Conservation (phyloP, 2,888 invertebrate species). For the Drosophila atroscutellata region DNA sequence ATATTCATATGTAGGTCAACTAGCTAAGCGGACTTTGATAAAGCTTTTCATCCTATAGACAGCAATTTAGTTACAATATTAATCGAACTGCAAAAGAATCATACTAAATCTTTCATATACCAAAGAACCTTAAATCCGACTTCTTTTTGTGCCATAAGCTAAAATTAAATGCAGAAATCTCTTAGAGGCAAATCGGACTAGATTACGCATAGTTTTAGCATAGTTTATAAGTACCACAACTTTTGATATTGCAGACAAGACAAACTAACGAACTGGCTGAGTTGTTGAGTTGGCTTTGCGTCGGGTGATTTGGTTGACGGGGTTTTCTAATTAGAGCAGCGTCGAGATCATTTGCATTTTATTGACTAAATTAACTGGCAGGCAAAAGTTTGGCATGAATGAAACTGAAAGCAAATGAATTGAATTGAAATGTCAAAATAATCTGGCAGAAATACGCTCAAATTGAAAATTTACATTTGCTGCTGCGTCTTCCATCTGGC, state of each 20-base stretch:
- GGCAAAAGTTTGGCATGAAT: constrained; percentile 51
- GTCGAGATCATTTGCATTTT: constrained; percentile 72
- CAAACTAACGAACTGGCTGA: constrained; percentile 42
- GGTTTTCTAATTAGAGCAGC: constrained; percentile 52
- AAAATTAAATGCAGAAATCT: constrained; percentile 50
- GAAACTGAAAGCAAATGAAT: constrained; percentile 61
- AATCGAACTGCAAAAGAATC: background rate
- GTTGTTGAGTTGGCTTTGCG: background rate
- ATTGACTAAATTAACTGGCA: constrained; percentile 77
- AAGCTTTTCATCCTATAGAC: background rate
- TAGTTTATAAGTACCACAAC: constrained; percentile 50
- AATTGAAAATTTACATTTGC: constrained; percentile 64
- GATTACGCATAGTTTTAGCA: constrained; percentile 57
- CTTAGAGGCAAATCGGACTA: constrained; percentile 15
- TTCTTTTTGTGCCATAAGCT: background rate
- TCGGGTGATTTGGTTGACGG: constrained; percentile 13
- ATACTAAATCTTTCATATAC: background rate
- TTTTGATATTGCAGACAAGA: constrained; percentile 48
- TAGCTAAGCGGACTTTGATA: background rate
- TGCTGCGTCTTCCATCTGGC: constrained; percentile 6
- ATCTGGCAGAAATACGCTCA: constrained; percentile 24
- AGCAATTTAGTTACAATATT: background rate
- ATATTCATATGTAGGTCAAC: background rate
- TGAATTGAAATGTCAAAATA: constrained; percentile 49
- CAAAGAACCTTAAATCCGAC: background rate